These are phyloP conservation scores for Junonia oenone DNA, from an alignment of 2,888 invertebrate genomes.

Conservation along the genomic window DNA sequence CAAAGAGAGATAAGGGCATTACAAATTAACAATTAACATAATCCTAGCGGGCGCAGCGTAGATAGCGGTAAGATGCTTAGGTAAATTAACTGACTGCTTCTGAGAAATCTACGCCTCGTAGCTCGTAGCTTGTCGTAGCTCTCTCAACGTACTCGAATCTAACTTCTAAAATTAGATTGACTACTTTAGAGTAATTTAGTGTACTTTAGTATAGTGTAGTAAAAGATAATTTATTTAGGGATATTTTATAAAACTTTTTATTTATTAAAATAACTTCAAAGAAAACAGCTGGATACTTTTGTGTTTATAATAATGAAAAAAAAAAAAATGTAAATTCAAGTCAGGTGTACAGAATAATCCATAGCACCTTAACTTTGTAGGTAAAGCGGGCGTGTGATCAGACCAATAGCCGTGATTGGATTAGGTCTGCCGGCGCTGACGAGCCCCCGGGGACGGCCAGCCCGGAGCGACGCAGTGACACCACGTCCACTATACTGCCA, in stretches of 20 bases:
- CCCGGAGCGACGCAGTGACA: conserved; percentile 59
- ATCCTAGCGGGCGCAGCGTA: conserved; percentile 65
- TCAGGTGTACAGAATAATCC: conserved; percentile 16
- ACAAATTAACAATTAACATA: conserved; percentile 68
- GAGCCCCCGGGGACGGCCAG: conserved; percentile 78
- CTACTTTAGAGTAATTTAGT: background rate
- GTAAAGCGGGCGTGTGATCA: conserved; percentile 55
- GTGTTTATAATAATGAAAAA: no score
- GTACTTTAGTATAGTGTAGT: no score
- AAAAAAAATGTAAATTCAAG: background rate
- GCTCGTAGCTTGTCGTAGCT: conserved; percentile 23
- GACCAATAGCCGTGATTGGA: conserved; percentile 80
- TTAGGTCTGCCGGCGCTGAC: conserved; percentile 81
- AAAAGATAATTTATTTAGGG: no score
- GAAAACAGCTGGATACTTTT: no score
- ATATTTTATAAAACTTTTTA: no score
- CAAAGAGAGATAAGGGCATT: conserved; percentile 71
- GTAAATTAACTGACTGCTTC: conserved; percentile 61
- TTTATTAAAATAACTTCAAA: no score
- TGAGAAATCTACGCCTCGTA: conserved; percentile 42
- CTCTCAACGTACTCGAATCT: conserved; percentile 22
- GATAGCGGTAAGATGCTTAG: conserved; percentile 78
- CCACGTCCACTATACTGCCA: conserved; percentile 52
- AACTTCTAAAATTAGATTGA: background rate
- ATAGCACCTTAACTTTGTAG: conserved; percentile 14